These are phyloP conservation scores for Scaptomyza hsui DNA, from an alignment of 1,140 invertebrate genomes.

Conservation along the genomic window DNA sequence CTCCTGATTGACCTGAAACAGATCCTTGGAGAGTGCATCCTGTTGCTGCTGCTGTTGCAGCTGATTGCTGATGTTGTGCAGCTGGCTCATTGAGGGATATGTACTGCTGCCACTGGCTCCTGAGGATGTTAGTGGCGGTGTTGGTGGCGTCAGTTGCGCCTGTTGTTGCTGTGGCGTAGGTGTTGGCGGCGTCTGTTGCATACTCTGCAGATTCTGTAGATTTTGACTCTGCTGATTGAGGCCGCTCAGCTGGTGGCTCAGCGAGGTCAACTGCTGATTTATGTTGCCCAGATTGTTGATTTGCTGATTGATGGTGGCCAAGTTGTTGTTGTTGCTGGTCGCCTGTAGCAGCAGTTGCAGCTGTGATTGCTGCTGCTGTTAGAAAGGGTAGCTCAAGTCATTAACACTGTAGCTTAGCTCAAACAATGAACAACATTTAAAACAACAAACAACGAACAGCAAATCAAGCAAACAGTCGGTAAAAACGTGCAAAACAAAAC, in stretches of 20 bases:
- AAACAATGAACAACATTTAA: constrained; percentile 34
- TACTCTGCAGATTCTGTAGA: constrained; percentile 76
- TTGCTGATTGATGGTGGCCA: constrained; percentile 83
- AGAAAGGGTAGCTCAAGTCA: constrained; percentile 46
- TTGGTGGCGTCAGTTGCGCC: constrained; percentile 46
- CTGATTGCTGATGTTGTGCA: constrained; percentile 77
- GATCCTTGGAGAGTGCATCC: constrained; percentile 78
- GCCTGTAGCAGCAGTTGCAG: constrained; percentile 80
- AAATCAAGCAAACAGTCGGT: constrained; percentile 31
- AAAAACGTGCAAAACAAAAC: constrained; percentile 65
- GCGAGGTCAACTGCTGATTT: constrained; percentile 80
- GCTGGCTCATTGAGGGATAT: constrained; percentile 76
- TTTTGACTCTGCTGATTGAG: constrained; percentile 84
- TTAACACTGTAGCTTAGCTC: constrained; percentile 27
- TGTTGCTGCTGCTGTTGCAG: constrained; percentile 73
- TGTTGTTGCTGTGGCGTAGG: constrained; percentile 69
- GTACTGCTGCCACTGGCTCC: constrained; percentile 45
- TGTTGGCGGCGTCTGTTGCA: constrained; percentile 70
- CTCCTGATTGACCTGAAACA: constrained; percentile 84
- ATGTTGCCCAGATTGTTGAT: constrained; percentile 83
- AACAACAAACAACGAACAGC: constrained; percentile 38
- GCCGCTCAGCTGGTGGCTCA: constrained; percentile 80
- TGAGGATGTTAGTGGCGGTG: constrained; percentile 32
- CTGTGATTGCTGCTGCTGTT: constrained; percentile 64
- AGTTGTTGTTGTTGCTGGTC: constrained; percentile 81